A percentile compares a stretch with the other conserved stretches of the same genome.
Conservation (phyloP, 2,113 vertebrate genomes). For the Clarias gariepinus region DNA sequence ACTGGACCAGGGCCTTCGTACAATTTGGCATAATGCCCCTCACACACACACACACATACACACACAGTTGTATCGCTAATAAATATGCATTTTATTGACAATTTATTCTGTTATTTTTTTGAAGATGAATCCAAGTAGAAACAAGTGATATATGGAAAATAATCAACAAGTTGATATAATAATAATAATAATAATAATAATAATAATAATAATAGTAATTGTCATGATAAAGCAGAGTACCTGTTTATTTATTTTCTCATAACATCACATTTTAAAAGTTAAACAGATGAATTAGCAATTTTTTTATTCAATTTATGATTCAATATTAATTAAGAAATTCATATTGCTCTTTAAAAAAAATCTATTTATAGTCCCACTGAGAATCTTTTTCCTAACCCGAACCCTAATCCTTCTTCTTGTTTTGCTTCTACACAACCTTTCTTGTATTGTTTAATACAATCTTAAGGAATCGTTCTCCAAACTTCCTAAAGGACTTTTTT, state of each 20-base stretch:
- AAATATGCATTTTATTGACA: neutral
- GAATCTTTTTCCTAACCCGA: too few relatives aligned
- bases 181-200: too few relatives aligned
- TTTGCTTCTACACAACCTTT: too few relatives aligned
- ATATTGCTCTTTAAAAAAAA: too few relatives aligned
- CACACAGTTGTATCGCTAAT: constrained; percentile 42
- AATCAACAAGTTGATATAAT: too few relatives aligned
- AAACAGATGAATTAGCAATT: neutral
- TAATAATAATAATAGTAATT: neutral
- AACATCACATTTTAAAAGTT: neutral
- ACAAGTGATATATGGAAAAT: neutral
- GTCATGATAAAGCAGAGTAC: neutral
- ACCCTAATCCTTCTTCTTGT: too few relatives aligned
- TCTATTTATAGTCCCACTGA: too few relatives aligned
- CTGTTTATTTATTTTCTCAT: neutral
- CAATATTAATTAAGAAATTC: too few relatives aligned
- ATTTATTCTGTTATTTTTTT: neutral
- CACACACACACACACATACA: constrained; percentile 56
- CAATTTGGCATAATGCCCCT: constrained; percentile 65
- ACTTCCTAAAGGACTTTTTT: too few relatives aligned
- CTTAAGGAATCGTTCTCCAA: too few relatives aligned
- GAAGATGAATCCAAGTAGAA: neutral
- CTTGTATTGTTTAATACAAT: too few relatives aligned
- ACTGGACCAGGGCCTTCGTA: constrained; percentile 60
- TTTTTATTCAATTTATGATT: too few relatives aligned